Conservation (phyloP, 2,113 vertebrate genomes). For the Python bivittatus region DNA sequence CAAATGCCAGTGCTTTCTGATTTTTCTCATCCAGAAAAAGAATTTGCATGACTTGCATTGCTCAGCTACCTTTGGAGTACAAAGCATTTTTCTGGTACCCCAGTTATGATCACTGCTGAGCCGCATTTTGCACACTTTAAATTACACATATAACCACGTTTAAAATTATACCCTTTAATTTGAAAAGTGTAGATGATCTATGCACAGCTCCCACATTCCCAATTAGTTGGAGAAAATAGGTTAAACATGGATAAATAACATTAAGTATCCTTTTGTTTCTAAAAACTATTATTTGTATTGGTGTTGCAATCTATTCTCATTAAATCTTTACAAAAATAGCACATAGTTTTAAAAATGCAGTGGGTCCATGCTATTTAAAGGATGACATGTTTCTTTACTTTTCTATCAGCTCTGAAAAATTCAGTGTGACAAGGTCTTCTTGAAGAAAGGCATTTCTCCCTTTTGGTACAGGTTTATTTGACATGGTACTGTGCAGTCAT, state of each 20-base stretch:
- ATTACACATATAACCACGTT: neutral
- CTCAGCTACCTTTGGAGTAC: neutral
- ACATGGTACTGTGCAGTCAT: neutral
- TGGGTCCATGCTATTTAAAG: neutral
- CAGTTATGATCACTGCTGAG: neutral
- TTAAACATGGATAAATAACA: neutral
- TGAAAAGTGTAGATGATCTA: neutral
- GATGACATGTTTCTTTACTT: neutral
- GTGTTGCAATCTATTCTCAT: neutral
- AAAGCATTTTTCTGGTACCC: neutral
- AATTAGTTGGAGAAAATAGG: neutral
- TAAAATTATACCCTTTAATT: neutral
- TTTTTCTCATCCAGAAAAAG: neutral
- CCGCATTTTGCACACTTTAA: neutral
- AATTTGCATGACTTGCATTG: neutral
- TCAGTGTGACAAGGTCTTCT: conserved; percentile 1
- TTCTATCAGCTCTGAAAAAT: neutral
- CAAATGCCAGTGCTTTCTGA: neutral
- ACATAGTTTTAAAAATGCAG: neutral
- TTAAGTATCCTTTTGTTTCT: neutral
- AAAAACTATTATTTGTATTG: neutral
- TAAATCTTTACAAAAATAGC: neutral
- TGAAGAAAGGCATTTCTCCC: conserved; percentile 1
- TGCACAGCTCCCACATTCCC: neutral
- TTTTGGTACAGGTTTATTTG: neutral